Percentiles rank a stretch among this genome's conserved stretches.
phyloP scores from a whole-genome alignment of 64 coral and sea anemone species.

The Stylophora pistillata region DNA sequence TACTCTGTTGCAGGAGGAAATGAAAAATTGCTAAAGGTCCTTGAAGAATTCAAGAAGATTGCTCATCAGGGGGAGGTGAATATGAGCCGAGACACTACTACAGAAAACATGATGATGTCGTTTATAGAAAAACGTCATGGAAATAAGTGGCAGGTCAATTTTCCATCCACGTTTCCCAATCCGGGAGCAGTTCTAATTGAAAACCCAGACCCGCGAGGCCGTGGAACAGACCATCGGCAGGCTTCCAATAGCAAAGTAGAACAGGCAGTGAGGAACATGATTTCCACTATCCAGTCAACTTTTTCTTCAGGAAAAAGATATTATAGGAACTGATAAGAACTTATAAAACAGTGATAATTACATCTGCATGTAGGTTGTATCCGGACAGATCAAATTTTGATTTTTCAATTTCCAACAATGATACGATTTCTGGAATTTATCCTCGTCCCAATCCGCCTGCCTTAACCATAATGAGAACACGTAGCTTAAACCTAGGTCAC shows the following conservation, averaged over 20 bases:
- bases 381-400: no score
- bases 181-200: not conserved
- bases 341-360: no score
- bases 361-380: no score
- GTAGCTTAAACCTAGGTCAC: no score
- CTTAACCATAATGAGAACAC: no score
- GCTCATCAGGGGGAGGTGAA: not conserved
- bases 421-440: no score
- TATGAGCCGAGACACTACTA: not conserved
- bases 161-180: not conserved
- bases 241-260: not conserved
- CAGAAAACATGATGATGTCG: not conserved
- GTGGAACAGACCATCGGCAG: not conserved
- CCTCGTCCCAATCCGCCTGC: no score
- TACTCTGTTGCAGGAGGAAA: not conserved
- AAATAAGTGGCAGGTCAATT: not conserved
- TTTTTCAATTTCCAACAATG: no score
- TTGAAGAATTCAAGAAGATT: not conserved
- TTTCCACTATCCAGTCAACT: not conserved
- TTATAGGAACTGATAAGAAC: no score
- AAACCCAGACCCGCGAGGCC: no score
- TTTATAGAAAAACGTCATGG: not conserved
- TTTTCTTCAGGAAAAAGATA: no score
- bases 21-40: not conserved
- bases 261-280: not conserved